Conservation (phyloP, 2,888 invertebrate species). For the Leptinotarsa peninsularis region DNA sequence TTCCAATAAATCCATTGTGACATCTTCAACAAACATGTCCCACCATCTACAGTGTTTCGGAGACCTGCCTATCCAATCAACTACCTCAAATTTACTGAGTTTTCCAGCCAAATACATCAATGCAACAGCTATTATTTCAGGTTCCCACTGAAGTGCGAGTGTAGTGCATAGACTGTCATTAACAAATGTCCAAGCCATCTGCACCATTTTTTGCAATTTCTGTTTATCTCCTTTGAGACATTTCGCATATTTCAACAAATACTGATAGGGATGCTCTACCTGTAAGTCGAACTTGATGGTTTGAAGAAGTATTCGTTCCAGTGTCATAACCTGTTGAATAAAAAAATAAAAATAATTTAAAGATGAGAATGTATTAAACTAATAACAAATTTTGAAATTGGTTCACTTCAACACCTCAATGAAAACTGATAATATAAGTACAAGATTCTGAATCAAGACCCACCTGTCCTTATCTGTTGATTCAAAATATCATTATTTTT, state of each 20-base stretch:
- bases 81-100: constrained; percentile 93
- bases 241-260: constrained; percentile 93
- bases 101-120: constrained; percentile 97
- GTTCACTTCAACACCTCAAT: too few species aligned
- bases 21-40: constrained; percentile 97
- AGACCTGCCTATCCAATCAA: constrained; percentile 88
- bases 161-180: constrained; percentile 98
- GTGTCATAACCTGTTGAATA: constrained; percentile 76
- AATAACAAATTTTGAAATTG: too few species aligned
- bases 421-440: too few species aligned
- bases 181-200: constrained; percentile 99
- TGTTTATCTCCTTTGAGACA: constrained; percentile 92
- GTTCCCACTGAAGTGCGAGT: constrained; percentile 97
- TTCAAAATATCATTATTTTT: too few species aligned
- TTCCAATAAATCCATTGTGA: constrained; percentile 93
- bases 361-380: too few species aligned
- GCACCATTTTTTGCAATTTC: constrained; percentile 96
- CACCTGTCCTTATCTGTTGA: too few species aligned
- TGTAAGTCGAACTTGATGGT: constrained; percentile 99
- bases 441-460: too few species aligned
- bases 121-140: constrained; percentile 97
- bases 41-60: constrained; percentile 91
- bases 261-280: constrained; percentile 97
- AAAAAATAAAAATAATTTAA: constrained; percentile 1
- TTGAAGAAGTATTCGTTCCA: constrained; percentile 95